Evolutionary conservation across 2,888 invertebrate genomes (phyloP).

Genomic region (Spodoptera exigua): DNA sequence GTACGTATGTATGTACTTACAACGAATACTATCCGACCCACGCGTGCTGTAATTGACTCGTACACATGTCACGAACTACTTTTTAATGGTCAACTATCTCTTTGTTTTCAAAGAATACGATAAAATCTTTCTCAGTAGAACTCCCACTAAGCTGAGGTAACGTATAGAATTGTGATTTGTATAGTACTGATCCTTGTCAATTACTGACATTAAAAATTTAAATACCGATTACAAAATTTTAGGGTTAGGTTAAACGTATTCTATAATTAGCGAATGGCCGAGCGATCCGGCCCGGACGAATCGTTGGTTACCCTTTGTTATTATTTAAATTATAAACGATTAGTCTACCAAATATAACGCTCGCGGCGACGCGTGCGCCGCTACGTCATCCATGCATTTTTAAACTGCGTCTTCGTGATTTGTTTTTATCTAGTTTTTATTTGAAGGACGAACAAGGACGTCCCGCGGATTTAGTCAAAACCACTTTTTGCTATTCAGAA

Average conservation of each 20-base stretch:
- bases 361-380: slow-evolving; percentile 66
- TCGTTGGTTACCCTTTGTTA: slow-evolving; percentile 69
- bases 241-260: slow-evolving; percentile 55
- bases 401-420: slow-evolving; percentile 65
- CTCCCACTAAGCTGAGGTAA: slow-evolving; percentile 42
- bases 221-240: slow-evolving; percentile 47
- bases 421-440: slow-evolving; percentile 65
- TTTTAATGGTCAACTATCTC: slow-evolving; percentile 60
- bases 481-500: slow-evolving; percentile 46
- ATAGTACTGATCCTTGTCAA: slow-evolving; percentile 42
- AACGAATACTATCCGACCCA: slow-evolving; percentile 42
- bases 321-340: slow-evolving; percentile 78
- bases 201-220: slow-evolving; percentile 47
- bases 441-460: slow-evolving; percentile 69
- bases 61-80: slow-evolving; percentile 63
- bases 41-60: slow-evolving; percentile 59
- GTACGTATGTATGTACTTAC: slow-evolving; percentile 30
- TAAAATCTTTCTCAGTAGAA: slow-evolving; percentile 53
- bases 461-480: slow-evolving; percentile 49
- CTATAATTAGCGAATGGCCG: slow-evolving; percentile 67
- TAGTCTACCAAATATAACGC: slow-evolving; percentile 67
- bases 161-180: slow-evolving; percentile 48
- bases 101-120: slow-evolving; percentile 60
- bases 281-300: slow-evolving; percentile 62
- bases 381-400: slow-evolving; percentile 71